Conservation (phyloP, 1,140 invertebrate species). For the Caerostris extrusa region DNA sequence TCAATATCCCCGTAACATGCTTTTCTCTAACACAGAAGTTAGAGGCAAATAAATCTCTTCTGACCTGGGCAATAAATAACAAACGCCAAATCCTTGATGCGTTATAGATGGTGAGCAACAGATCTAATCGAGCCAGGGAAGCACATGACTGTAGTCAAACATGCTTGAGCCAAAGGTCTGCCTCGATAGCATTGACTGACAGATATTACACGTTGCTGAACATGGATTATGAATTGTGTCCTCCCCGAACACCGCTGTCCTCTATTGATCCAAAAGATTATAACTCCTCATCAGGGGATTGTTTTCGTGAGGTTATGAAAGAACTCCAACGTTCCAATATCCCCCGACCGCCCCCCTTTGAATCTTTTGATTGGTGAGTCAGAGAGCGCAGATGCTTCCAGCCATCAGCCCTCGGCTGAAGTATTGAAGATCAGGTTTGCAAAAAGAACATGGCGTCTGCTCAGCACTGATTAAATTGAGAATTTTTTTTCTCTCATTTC, state of each 20-base stretch:
- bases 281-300: conserved; percentile 55
- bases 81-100: conserved; percentile 2
- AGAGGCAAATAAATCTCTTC: not conserved
- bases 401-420: not conserved
- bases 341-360: not conserved
- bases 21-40: too few relatives aligned
- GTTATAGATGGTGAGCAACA: conserved; percentile 24
- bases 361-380: conserved; percentile 39
- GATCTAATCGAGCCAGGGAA: conserved; percentile 1
- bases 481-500: not conserved
- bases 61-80: conserved; percentile 32
- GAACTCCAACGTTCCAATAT: too few relatives aligned
- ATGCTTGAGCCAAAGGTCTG: conserved; percentile 29
- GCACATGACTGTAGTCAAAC: conserved; percentile 30
- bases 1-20: too few relatives aligned
- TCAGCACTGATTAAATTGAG: not conserved
- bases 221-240: conserved; percentile 69
- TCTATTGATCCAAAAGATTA: conserved; percentile 71
- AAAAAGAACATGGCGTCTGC: not conserved
- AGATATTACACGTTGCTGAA: conserved; percentile 72
- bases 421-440: not conserved
- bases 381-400: not conserved
- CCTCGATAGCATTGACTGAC: conserved; percentile 55
- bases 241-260: not conserved
- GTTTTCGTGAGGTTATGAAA: conserved; percentile 42